Evolutionary conservation across 2,797 vertebrate species (phyloP).

Genomic region (Cossypha polioptera): DNA sequence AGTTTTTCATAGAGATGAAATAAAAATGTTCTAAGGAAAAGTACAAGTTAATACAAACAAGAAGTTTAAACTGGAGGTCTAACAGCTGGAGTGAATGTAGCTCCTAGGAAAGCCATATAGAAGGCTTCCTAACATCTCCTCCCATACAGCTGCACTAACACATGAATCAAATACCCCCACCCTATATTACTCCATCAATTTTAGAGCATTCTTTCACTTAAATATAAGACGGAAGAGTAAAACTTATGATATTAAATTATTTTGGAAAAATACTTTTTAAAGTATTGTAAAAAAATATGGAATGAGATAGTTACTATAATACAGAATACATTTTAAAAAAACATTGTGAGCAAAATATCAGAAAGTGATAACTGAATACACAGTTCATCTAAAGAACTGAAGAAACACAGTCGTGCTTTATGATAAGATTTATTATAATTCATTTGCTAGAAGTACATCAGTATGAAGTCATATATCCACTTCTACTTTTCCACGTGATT

Average conservation of each 20-base stretch:
- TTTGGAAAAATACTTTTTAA: background rate
- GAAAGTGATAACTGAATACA: background rate
- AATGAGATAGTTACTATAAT: background rate
- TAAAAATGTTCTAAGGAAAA: background rate
- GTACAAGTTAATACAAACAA: background rate
- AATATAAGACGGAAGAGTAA: background rate
- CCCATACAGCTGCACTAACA: background rate
- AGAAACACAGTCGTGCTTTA: background rate
- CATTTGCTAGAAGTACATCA: background rate
- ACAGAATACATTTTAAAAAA: background rate
- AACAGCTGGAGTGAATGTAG: background rate
- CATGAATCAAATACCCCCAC: rapidly evolving
- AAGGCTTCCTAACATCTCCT: background rate
- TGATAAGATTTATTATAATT: background rate
- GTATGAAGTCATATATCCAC: background rate
- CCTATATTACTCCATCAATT: background rate
- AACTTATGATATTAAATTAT: background rate
- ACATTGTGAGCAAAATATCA: background rate
- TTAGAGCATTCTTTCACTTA: background rate
- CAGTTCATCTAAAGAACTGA: background rate
- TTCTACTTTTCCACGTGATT: background rate
- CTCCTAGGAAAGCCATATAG: background rate
- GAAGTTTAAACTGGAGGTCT: background rate
- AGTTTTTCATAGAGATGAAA: background rate
- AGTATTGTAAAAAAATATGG: background rate